Evolutionary conservation across 2,113 vertebrate species (phyloP), one percentile per base, ranked within the genome.

Genomic region (Cyprinodon variegatus): DNA sequence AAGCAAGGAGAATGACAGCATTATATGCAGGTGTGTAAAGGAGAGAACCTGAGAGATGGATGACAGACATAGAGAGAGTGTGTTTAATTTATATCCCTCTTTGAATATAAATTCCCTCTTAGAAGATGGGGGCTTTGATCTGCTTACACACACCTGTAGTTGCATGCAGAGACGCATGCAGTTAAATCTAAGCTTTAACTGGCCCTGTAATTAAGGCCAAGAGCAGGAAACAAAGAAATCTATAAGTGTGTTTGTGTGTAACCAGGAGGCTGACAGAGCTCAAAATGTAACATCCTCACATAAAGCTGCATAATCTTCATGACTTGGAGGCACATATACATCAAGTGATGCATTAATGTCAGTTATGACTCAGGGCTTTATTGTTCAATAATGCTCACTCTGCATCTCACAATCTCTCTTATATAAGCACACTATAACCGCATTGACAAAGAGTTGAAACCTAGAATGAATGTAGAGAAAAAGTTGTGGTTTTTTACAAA

Each of bases 71-170:
- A 46, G 46, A 50, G 46, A 53, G 50, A 53, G 72, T 11, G 79
- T 82, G 74, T 90, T 93, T 91, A 88, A 93, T 91, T 88, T 88
- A 89, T 86, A 84, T 79, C 83, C 84, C 65, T 68, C 88, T 90
- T 88, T 90, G 91, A 88, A 90, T 91, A 89, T 90, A 88, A 83
- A 91, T 86, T 87, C 88, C 83, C 80, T 75, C 90, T 84, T 61
- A 73, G 82, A 76, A 66, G 75, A 72, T 74, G 70, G 59, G 48
- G 69, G 60, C 92, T 92, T 93, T 92, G 90, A 93, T 92, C 87
- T 73, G 9, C 74, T 82, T 75, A 92, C 87, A 91, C 86, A 84
- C 90, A 91, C 88, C 88, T 90, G 89, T 62, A 89, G 84, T 69
- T 90, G 74, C 86, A 90, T 89, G 85, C 85, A 86, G 77, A 40